Evolutionary conservation across 2,797 vertebrate genomes (phyloP), one percentile per base, ranked within the genome.

Genomic region (Chelon labrosus): DNA sequence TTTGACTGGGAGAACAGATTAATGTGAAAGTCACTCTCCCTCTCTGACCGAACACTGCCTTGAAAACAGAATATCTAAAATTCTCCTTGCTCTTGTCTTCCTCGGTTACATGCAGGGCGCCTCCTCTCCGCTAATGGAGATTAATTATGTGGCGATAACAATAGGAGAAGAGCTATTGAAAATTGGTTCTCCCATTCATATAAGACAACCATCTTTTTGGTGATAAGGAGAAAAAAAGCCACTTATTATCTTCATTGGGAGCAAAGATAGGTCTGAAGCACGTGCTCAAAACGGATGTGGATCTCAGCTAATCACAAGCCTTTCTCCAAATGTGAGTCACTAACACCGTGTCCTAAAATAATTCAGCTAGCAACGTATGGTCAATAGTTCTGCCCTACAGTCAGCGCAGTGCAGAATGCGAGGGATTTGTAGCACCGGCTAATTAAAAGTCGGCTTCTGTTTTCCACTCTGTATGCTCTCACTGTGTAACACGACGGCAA

Each of bases 121-220:
- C 25, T 37, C 35, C 42, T 52, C 50, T 51, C 20, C 11, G 3
- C 73, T 89, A 84, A 91, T 85, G 46, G 66, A 80, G 77, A 89
- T 83, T 87, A 82, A 88, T 86, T 82, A 84, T 72, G 41, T 55
- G 62, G 57, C 71, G 64, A 86, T 73, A 70, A 86, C 64, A 83
- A 79, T 44, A 31, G 63, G 19, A 52, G 31, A 39, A 39, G 57
- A 69, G 55, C 64, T 82, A 81, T 78, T 73, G 63, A 22, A 79
- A 77, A 74, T 16, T 37, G 22, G 52, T 49, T 83, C 31, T 54
- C 35, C n/a, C 41, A 51, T 57, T 82, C 37, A 46, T 47, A 83
- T 35, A 53, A 75, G 67, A 79, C 10, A 13, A 61, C n/a, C 19
- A 17, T 65, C 71, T 82, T 71, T 75, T 73, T 65, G 8, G 35